Evolutionary conservation across 35 echinoderm and acorn worm genomes (phyloP).

Genomic region (Apostichopus parvimensis): DNA sequence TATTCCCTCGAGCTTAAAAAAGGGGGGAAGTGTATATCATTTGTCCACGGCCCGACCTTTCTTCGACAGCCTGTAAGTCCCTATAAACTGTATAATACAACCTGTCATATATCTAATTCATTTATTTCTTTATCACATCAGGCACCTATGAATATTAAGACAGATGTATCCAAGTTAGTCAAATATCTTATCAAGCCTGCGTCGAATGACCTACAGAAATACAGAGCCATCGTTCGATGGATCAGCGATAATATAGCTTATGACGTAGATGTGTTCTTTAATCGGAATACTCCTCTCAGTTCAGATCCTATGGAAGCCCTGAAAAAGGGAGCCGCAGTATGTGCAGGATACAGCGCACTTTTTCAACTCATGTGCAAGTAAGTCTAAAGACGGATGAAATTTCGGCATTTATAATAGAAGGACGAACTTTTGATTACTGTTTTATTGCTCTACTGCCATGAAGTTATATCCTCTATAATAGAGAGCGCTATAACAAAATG

Average conservation of each 20-base stretch:
- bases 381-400: background rate
- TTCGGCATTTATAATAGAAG: no score
- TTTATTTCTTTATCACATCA: background rate
- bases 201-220: conserved; percentile 17
- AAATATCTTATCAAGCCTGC: conserved; percentile 15
- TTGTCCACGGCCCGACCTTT: background rate
- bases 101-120: background rate
- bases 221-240: conserved; percentile 41
- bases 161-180: background rate
- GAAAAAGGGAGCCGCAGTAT: background rate
- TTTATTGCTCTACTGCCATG: no score
- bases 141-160: conserved; percentile 10
- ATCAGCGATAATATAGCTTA: conserved; percentile 31
- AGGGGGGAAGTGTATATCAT: background rate
- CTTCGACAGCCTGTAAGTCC: background rate
- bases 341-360: conserved; percentile 12
- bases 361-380: conserved; percentile 40
- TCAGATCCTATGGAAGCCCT: background rate
- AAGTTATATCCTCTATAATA: no score
- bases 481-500: no score
- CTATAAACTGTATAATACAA: background rate
- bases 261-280: conserved; percentile 2
- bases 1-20: no score
- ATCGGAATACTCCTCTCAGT: background rate
- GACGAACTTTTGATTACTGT: no score